Percentiles rank a stretch among this genome's conserved stretches.
phyloP scores from a whole-genome alignment of 2,888 invertebrate species.

The Amorpha juglandis region DNA sequence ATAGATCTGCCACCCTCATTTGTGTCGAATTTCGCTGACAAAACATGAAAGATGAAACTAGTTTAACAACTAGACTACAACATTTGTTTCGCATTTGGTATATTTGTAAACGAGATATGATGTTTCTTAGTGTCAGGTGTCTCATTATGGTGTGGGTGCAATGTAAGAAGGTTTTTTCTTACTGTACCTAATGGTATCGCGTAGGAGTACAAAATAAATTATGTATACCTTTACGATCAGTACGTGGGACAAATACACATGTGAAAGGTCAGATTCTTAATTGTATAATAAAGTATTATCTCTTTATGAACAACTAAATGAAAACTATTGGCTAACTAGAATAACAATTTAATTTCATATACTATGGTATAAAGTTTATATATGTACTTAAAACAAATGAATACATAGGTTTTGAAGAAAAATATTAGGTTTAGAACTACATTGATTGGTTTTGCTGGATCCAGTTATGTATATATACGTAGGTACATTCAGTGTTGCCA shows the following conservation, averaged over 20 bases:
- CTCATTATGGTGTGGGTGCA: constrained; percentile 1
- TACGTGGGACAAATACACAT: constrained; percentile 13
- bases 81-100: background rate
- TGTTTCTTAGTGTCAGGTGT: background rate
- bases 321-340: background rate
- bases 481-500: too few species aligned
- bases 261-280: background rate
- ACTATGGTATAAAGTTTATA: background rate
- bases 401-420: too few species aligned
- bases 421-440: too few species aligned
- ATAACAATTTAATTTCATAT: background rate
- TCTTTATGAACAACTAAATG: background rate
- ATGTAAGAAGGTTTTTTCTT: constrained; percentile 17
- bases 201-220: constrained; percentile 15
- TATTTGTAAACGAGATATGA: background rate
- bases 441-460: too few species aligned
- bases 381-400: too few species aligned
- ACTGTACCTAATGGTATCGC: background rate
- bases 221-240: constrained; percentile 6
- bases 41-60: constrained; percentile 30
- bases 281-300: background rate
- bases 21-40: constrained; percentile 30
- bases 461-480: too few species aligned
- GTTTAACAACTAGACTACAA: constrained; percentile 3
- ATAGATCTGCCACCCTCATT: constrained; percentile 48